Evolutionary conservation across 2,888 invertebrate genomes (phyloP).

Genomic region (Dynastes tityus): DNA sequence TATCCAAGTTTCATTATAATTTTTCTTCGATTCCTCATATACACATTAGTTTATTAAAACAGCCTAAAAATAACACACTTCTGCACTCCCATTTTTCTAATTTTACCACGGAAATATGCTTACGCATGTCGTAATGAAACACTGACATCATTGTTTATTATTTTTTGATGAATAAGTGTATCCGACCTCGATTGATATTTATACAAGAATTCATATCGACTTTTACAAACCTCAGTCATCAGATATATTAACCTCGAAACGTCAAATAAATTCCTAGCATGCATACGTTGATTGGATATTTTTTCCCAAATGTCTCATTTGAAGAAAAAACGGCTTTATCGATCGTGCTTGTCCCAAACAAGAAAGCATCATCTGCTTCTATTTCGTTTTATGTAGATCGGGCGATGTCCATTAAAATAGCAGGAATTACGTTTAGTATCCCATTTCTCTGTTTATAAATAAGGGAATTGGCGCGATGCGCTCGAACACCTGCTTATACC

Average conservation of each 20-base stretch:
- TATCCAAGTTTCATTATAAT: too few relatives aligned
- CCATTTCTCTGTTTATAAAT: conserved; percentile 6
- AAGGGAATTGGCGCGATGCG: conserved; percentile 21
- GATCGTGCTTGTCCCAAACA: background rate
- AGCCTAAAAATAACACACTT: too few relatives aligned
- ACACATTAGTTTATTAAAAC: too few relatives aligned
- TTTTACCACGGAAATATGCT: conserved; percentile 8
- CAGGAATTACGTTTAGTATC: background rate
- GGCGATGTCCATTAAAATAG: background rate
- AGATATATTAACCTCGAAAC: background rate
- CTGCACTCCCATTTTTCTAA: conserved; percentile 7
- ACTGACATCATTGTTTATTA: conserved; percentile 21
- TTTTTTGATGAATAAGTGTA: conserved; percentile 22
- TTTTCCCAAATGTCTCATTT: background rate
- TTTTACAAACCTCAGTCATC: background rate
- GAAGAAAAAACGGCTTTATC: background rate
- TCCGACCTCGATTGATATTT: conserved; percentile 11
- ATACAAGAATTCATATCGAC: conserved; percentile 8
- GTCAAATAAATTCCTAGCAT: background rate
- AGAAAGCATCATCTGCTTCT: background rate
- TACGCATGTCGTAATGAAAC: background rate
- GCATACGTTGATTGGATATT: background rate
- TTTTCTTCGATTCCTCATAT: too few relatives aligned
- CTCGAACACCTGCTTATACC: conserved; percentile 23
- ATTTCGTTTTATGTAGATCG: background rate